Evolutionary conservation across 53 echinoderm and acorn worm species (phyloP).

Genomic region (Holothuria scabra): DNA sequence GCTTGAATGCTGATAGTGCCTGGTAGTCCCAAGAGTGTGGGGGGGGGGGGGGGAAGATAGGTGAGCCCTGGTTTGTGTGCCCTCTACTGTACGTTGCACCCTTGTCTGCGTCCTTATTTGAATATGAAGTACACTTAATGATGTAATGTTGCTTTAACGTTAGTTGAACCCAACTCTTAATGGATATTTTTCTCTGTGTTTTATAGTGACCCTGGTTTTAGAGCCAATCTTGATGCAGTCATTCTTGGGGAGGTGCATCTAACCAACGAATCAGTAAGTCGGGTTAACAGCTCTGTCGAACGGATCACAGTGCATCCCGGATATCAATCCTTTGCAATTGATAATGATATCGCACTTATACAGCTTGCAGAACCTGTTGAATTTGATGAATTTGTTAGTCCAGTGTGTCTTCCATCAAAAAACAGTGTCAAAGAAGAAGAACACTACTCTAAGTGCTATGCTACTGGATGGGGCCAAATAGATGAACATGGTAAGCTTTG

Average conservation of each 20-base stretch:
- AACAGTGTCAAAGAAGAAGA: neutral
- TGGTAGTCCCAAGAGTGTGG: too few species aligned
- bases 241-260: conserved; percentile 47
- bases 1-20: too few species aligned
- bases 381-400: conserved; percentile 30
- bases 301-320: conserved; percentile 50
- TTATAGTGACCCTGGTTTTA: conserved; percentile 11
- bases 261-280: conserved; percentile 15
- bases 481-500: neutral
- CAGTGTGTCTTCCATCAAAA: conserved; percentile 37
- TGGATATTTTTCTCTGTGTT: neutral
- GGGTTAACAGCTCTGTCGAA: conserved; percentile 22
- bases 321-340: neutral
- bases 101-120: too few species aligned
- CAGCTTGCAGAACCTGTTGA: conserved; percentile 52
- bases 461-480: conserved; percentile 56
- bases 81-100: too few species aligned
- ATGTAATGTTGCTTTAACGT: too few species aligned
- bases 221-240: conserved; percentile 32
- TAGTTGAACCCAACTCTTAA: too few species aligned
- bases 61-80: too few species aligned
- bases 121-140: too few species aligned
- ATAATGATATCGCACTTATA: conserved; percentile 62
- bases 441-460: conserved; percentile 46
- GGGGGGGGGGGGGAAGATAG: too few species aligned